A percentile compares a stretch with the other conserved stretches of the same genome.
These are phyloP conservation scores for Ariolimax columbianus DNA, from an alignment of 2,888 invertebrate species.

Conservation along the genomic window DNA sequence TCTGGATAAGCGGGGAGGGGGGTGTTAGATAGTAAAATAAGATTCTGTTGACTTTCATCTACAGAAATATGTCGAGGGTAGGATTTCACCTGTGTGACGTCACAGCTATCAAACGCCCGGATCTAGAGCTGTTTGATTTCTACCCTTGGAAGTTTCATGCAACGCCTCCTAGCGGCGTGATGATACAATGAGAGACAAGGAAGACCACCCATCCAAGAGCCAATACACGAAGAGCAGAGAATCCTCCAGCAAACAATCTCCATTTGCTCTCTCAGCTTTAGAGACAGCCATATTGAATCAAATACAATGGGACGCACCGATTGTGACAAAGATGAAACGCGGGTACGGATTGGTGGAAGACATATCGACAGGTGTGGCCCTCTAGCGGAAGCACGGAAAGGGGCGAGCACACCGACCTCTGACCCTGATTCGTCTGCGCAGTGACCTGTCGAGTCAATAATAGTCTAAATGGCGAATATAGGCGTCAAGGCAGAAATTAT, in stretches of 20 bases:
- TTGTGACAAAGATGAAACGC: conserved; percentile 46
- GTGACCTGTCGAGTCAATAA: conserved; percentile 36
- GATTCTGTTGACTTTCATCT: conserved; percentile 22
- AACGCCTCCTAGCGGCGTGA: conserved; percentile 44
- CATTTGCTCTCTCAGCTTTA: conserved; percentile 44
- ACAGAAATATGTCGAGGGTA: background rate
- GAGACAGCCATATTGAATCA: conserved; percentile 41
- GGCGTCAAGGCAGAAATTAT: conserved; percentile 15
- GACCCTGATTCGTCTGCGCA: conserved; percentile 33
- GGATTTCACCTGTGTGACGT: conserved; percentile 22
- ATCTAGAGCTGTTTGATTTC: conserved; percentile 45
- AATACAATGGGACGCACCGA: conserved; percentile 36
- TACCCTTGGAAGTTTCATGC: conserved; percentile 41
- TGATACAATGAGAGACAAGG: conserved; percentile 38
- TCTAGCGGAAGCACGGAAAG: conserved; percentile 41
- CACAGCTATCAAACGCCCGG: conserved; percentile 29
- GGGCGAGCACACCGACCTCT: conserved; percentile 45
- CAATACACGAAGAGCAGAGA: conserved; percentile 26
- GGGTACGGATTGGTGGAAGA: conserved; percentile 32
- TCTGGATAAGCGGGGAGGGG: background rate
- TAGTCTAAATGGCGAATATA: background rate
- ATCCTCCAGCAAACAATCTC: conserved; percentile 35
- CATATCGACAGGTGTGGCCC: conserved; percentile 32
- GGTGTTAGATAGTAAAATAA: background rate
- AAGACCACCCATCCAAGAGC: conserved; percentile 43